phyloP scores from a whole-genome alignment of 1,140 invertebrate species.

The Zaprionus davidi region DNA sequence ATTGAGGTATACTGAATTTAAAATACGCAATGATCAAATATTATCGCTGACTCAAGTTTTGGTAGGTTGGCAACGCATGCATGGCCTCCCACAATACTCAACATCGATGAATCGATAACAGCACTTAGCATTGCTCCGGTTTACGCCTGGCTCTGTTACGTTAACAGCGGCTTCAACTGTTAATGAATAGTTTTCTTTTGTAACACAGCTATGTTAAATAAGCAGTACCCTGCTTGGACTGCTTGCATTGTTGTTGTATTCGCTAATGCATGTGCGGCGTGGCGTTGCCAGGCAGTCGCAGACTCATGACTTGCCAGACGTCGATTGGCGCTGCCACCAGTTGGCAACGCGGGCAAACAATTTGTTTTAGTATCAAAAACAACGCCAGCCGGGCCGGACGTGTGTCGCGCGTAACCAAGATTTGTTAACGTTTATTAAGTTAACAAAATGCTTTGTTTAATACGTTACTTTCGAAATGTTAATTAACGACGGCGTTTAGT shows the following conservation, averaged over 20 bases:
- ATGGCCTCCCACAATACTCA: not conserved
- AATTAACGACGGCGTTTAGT: not conserved
- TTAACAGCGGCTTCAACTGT: conserved; percentile 22
- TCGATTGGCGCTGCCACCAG: too few species aligned
- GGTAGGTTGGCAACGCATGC: not conserved
- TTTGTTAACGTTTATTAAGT: conserved; percentile 2
- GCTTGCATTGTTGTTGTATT: too few species aligned
- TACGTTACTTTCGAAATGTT: not conserved
- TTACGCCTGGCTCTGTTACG: conserved; percentile 3
- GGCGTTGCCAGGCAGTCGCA: too few species aligned
- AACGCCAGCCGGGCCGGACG: conserved; percentile 32
- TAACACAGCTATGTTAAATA: too few species aligned
- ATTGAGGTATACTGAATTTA: not conserved
- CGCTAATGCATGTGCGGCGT: too few species aligned
- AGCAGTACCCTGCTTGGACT: too few species aligned
- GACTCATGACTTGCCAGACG: too few species aligned
- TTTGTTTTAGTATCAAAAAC: conserved; percentile 33
- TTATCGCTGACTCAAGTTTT: not conserved
- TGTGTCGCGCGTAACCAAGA: conserved; percentile 17
- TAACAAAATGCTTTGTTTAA: conserved; percentile 6
- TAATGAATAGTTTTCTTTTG: not conserved
- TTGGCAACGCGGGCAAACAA: conserved; percentile 16
- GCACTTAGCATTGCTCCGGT: not conserved
- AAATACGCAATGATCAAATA: not conserved
- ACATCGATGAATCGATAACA: not conserved